These are phyloP conservation scores for Paragorgia papillata DNA, from an alignment of 92 coral and sea anemone species.

Conservation along the genomic window DNA sequence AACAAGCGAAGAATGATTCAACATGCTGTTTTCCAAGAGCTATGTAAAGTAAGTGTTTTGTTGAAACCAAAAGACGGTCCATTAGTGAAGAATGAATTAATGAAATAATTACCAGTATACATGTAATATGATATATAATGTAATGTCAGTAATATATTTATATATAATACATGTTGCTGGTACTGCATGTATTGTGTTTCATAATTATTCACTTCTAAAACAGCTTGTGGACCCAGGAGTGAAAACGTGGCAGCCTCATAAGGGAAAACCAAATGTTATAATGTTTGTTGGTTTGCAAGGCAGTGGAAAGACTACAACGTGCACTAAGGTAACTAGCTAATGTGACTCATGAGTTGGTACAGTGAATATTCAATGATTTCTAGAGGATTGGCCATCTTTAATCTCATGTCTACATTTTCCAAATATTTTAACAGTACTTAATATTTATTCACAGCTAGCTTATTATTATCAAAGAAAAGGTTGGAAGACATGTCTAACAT, in stretches of 20 bases:
- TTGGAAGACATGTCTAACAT: slow-evolving; percentile 96
- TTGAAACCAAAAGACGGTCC: background rate
- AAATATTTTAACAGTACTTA: too few relatives aligned
- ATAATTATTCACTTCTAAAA: too few relatives aligned
- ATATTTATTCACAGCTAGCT: slow-evolving; percentile 68
- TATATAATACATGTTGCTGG: too few relatives aligned
- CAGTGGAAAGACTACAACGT: slow-evolving; percentile 98
- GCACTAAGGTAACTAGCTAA: slow-evolving; percentile 73
- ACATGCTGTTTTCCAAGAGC: slow-evolving; percentile 98
- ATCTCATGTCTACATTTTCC: too few relatives aligned
- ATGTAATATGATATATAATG: too few relatives aligned
- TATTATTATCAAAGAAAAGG: slow-evolving; percentile 96
- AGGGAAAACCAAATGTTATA: slow-evolving; percentile 92
- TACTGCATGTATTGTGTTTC: too few relatives aligned
- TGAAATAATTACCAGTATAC: too few relatives aligned
- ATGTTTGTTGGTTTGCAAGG: slow-evolving; percentile 99
- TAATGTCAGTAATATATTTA: too few relatives aligned
- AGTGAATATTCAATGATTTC: too few relatives aligned
- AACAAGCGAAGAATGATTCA: slow-evolving; percentile 97
- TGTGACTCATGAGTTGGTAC: too few relatives aligned
- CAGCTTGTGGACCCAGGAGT: slow-evolving; percentile 99
- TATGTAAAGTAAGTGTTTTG: slow-evolving; percentile 73
- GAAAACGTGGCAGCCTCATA: slow-evolving; percentile 92
- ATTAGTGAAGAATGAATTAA: background rate
- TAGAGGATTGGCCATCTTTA: too few relatives aligned